Percentiles rank a stretch among this genome's conserved stretches.
These are phyloP conservation scores for Solea senegalensis DNA, from an alignment of 2,113 vertebrate species.

Conservation along the genomic window DNA sequence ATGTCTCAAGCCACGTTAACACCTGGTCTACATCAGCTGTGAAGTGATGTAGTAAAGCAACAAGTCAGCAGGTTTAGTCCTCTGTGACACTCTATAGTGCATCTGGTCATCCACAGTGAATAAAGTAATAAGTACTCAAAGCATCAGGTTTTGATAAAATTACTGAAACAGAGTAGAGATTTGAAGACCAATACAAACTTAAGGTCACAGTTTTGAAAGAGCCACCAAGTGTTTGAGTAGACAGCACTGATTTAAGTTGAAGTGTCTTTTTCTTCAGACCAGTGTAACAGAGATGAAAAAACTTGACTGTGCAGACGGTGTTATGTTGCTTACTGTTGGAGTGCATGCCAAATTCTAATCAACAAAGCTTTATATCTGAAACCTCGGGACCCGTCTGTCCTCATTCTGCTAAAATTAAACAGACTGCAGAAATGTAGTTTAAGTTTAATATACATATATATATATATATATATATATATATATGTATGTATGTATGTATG, in stretches of 20 bases:
- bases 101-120: neutral
- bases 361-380: slow-evolving; percentile 49
- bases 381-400: slow-evolving; percentile 13
- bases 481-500: no score
- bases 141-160: no score
- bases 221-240: neutral
- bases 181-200: neutral
- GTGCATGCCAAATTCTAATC: slow-evolving; percentile 32
- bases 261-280: slow-evolving; percentile 13
- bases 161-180: neutral
- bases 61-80: slow-evolving; percentile 2
- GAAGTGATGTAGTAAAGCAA: neutral
- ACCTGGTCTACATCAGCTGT: neutral
- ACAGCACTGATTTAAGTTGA: neutral
- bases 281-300: slow-evolving; percentile 31
- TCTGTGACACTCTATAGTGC: neutral
- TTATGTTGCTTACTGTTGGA: slow-evolving; percentile 27
- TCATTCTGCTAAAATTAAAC: slow-evolving; percentile 43
- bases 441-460: no score
- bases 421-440: slow-evolving; percentile 37
- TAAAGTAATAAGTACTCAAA: no score
- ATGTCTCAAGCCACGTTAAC: neutral
- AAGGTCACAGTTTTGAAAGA: neutral
- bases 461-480: no score
- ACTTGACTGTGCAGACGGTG: slow-evolving; percentile 18